Evolutionary conservation across 2,797 vertebrate genomes (phyloP).

Genomic region (Alcedo quadribrachys): DNA sequence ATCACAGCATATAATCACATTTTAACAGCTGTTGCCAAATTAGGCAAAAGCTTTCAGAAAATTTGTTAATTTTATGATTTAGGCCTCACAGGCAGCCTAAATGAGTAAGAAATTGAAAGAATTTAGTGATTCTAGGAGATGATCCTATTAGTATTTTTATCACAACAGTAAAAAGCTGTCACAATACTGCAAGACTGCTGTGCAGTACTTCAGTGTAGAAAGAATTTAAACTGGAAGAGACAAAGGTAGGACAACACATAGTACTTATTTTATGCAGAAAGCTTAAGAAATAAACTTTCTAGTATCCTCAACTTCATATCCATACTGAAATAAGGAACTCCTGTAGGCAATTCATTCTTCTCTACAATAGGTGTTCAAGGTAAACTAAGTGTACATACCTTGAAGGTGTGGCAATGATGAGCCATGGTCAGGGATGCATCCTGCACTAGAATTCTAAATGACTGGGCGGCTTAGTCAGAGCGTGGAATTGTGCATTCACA

Average conservation of each 20-base stretch:
- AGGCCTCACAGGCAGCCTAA: neutral
- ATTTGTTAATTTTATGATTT: neutral
- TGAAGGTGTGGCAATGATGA: neutral
- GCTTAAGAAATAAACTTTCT: neutral
- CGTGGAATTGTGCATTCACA: neutral
- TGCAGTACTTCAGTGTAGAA: neutral
- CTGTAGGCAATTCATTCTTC: neutral
- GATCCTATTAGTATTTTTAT: neutral
- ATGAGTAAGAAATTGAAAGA: neutral
- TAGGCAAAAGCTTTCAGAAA: slow-evolving; percentile 4
- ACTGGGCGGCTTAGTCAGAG: neutral
- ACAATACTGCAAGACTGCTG: neutral
- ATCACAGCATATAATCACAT: neutral
- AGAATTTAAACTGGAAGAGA: neutral
- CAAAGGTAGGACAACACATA: neutral
- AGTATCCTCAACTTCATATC: neutral
- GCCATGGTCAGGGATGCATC: accelerated
- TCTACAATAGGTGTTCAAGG: accelerated
- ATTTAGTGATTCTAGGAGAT: neutral
- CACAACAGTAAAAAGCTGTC: neutral
- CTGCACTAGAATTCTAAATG: accelerated
- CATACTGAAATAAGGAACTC: neutral
- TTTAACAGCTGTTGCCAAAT: slow-evolving; percentile 41
- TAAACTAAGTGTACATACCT: neutral
- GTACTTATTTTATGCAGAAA: neutral